Evolutionary conservation across 1,140 invertebrate genomes (phyloP).

Genomic region (Alviniconcha marisindica): DNA sequence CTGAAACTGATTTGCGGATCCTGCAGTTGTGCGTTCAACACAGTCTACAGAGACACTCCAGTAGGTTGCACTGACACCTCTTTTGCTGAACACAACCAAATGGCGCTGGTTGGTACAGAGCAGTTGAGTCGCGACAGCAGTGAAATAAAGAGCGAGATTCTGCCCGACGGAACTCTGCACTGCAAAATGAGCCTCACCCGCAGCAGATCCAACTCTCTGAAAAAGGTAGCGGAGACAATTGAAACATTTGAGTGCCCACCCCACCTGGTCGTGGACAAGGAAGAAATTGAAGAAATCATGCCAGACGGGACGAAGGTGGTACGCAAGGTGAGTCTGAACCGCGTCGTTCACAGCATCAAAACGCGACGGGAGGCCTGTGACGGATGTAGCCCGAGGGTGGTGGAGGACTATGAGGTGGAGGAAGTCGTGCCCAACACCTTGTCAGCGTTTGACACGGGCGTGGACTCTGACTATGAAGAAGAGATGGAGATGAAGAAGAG

Average conservation of each 20-base stretch:
- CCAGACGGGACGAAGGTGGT: slow-evolving; percentile 71
- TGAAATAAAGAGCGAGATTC: neutral
- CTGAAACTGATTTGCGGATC: no score
- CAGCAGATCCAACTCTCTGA: neutral
- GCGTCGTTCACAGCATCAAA: slow-evolving; percentile 63
- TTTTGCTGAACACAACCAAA: no score
- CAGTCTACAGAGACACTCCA: no score
- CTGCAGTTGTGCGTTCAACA: no score
- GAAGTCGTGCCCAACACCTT: slow-evolving; percentile 70
- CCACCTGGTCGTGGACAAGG: slow-evolving; percentile 62
- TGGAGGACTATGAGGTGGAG: slow-evolving; percentile 61
- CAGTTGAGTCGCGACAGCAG: neutral
- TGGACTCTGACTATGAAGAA: slow-evolving; percentile 35
- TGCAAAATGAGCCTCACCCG: neutral
- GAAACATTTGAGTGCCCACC: slow-evolving; percentile 71
- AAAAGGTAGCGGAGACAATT: slow-evolving; percentile 52
- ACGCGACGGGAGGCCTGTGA: slow-evolving; percentile 65
- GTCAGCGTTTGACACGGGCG: slow-evolving; percentile 56
- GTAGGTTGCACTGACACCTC: no score
- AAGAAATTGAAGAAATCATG: slow-evolving; percentile 68
- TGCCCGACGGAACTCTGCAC: slow-evolving; percentile 30
- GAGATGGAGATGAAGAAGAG: neutral
- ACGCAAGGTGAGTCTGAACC: slow-evolving; percentile 57
- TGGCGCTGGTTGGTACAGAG: no score
- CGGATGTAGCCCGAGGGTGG: slow-evolving; percentile 38